phyloP scores from a whole-genome alignment of 2,888 invertebrate species.

The Drosophila austrosaltans region DNA sequence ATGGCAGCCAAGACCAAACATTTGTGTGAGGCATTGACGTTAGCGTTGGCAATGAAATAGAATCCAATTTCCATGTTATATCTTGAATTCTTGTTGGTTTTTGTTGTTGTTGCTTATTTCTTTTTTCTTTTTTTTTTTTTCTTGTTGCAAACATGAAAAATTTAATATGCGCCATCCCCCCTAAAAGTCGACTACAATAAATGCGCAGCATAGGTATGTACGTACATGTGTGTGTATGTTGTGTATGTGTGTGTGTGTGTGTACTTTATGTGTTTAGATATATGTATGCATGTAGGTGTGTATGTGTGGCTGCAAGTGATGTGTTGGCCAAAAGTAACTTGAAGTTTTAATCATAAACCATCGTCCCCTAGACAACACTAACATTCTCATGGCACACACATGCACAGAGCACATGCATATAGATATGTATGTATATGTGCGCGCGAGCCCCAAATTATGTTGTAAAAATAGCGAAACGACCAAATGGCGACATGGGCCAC shows the following conservation, averaged over 20 bases:
- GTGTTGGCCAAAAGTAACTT: slow-evolving; percentile 34
- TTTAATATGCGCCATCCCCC: slow-evolving; percentile 61
- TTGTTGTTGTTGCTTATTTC: slow-evolving; percentile 15
- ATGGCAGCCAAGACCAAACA: slow-evolving; percentile 15
- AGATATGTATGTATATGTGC: no score
- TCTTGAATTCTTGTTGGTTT: slow-evolving; percentile 27
- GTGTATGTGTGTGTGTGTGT: neutral
- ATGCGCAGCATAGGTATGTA: slow-evolving; percentile 18
- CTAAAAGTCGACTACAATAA: slow-evolving; percentile 66
- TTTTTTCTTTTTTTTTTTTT: slow-evolving; percentile 30
- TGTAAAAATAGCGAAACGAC: slow-evolving; percentile 54
- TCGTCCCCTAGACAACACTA: slow-evolving; percentile 18
- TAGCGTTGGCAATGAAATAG: slow-evolving; percentile 55
- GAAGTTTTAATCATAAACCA: slow-evolving; percentile 44
- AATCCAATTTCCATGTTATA: slow-evolving; percentile 61
- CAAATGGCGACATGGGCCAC: slow-evolving; percentile 40
- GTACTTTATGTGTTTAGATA: neutral
- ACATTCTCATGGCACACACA: slow-evolving; percentile 2
- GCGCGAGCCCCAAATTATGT: slow-evolving; percentile 59
- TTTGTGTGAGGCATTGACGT: slow-evolving; percentile 12
- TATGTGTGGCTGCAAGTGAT: slow-evolving; percentile 16
- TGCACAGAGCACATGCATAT: slow-evolving; percentile 1
- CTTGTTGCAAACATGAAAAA: slow-evolving; percentile 56
- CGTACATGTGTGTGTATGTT: neutral
- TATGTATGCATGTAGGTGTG: slow-evolving; percentile 5